Conservation (phyloP, 1,140 invertebrate species). For the Episyrphus balteatus region DNA sequence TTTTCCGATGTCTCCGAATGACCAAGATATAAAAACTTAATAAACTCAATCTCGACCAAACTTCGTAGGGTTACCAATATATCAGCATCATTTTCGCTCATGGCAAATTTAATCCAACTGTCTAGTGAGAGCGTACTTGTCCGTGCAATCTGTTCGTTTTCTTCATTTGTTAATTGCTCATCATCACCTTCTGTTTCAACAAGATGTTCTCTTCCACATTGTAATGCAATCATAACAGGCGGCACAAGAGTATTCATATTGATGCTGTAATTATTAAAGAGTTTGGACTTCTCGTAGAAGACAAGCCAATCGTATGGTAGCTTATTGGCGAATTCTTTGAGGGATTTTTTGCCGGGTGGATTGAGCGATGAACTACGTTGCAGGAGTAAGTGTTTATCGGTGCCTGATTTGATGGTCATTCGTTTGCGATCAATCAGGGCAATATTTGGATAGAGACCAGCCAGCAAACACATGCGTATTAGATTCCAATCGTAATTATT, state of each 20-base stretch:
- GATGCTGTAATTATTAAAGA: slow-evolving; percentile 52
- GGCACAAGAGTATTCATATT: slow-evolving; percentile 66
- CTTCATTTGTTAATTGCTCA: slow-evolving; percentile 2
- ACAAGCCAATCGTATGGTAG: slow-evolving; percentile 71
- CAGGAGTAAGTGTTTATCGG: slow-evolving; percentile 61
- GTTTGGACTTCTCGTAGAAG: slow-evolving; percentile 69
- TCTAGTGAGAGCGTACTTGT: slow-evolving; percentile 6
- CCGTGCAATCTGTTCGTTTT: not conserved
- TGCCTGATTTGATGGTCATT: slow-evolving; percentile 41
- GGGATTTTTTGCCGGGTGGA: slow-evolving; percentile 21
- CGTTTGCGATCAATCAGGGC: slow-evolving; percentile 46
- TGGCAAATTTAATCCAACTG: slow-evolving; percentile 10
- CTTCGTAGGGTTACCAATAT: not conserved
- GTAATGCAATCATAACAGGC: slow-evolving; percentile 64
- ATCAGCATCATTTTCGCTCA: not conserved
- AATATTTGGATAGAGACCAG: slow-evolving; percentile 80
- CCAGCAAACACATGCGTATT: slow-evolving; percentile 76
- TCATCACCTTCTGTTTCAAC: slow-evolving; percentile 1
- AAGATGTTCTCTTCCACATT: slow-evolving; percentile 44
- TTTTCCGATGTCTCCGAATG: no score
- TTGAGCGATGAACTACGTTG: slow-evolving; percentile 61
- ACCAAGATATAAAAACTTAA: not conserved
- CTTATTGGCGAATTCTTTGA: slow-evolving; percentile 32
- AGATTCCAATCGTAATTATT: slow-evolving; percentile 67
- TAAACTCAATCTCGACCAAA: not conserved